These are phyloP conservation scores for Helicorthomorpha holstii DNA, from an alignment of 1,140 invertebrate species.

Conservation along the genomic window DNA sequence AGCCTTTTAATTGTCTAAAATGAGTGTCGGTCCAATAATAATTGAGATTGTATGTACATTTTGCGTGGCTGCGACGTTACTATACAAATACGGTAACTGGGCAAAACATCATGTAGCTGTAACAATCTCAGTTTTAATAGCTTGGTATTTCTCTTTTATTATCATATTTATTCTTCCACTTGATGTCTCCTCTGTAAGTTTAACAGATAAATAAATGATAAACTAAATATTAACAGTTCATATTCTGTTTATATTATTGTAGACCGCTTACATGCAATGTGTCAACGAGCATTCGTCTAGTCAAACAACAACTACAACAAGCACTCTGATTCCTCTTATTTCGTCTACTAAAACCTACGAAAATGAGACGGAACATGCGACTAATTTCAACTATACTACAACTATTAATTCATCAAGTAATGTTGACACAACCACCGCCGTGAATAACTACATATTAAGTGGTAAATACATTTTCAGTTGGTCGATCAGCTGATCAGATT, in stretches of 20 bases:
- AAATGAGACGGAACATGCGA: not conserved
- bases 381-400: too few relatives aligned
- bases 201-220: too few relatives aligned
- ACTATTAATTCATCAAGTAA: too few relatives aligned
- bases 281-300: not conserved
- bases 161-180: constrained; percentile 94
- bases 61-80: constrained; percentile 54
- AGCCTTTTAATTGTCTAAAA: too few relatives aligned
- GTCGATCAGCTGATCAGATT: too few relatives aligned
- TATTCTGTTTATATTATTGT: not conserved
- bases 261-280: not conserved
- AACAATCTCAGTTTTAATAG: constrained; percentile 78
- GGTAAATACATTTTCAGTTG: too few relatives aligned
- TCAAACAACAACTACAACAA: not conserved
- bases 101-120: constrained; percentile 72
- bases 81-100: constrained; percentile 91
- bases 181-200: constrained; percentile 87
- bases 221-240: not conserved
- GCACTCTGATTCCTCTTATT: not conserved
- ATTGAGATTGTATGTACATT: constrained; percentile 65
- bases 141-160: constrained; percentile 97
- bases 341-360: not conserved
- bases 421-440: too few relatives aligned
- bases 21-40: constrained; percentile 58
- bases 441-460: too few relatives aligned